Base-by-base conservation (phyloP, 2,113 vertebrate genomes). In the Protomyctophum bolini region DNA sequence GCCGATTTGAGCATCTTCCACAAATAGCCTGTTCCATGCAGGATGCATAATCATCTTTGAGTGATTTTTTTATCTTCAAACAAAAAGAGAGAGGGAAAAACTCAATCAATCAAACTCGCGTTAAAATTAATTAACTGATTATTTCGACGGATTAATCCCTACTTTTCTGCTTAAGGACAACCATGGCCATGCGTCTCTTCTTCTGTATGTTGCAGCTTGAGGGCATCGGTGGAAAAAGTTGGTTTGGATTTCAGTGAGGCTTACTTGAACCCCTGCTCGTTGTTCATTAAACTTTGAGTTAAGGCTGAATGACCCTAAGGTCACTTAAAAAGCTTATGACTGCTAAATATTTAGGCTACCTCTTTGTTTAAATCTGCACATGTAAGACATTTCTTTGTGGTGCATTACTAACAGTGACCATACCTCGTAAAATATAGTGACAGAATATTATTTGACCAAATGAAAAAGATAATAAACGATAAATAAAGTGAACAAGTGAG, bases 281-380 rank as follows among this genome's bases (percentile, higher is more conserved):
- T 97, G 96, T 97, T 99, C 97, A 98, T 98, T 99, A 99, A 98
- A 96, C 92, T 96, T 95, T 96, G 96, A 94, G 95, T 96, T 97
- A 96, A 95, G 93, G 95, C 94, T 79, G 82, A 84, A 69, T 77
- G 86, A 97, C 97, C 94, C 94, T 94, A 94, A 96, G 98, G 98
- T 99, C 98, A 98, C 89, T 90, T 87, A 94, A 95, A 97, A 96
- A 94, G 96, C 96, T 98, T 98, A 98, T 94, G 95, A 91, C 91
- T 95, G 93, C 90, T 92, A 93, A 93, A 95, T 95, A 93, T 95
- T 91, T 94, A 91, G 89, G 87, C 91, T 89, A 33, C 75, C 85
- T 87, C 92, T 96, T 96, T 96, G 93, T 93, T 89, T 87, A 91
- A 92, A 92, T 92, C 89, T 95, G 91, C 92, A 89, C 73, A 82